These are phyloP conservation scores for Furcula furcula DNA, from an alignment of 2,888 invertebrate species.

Conservation along the genomic window DNA sequence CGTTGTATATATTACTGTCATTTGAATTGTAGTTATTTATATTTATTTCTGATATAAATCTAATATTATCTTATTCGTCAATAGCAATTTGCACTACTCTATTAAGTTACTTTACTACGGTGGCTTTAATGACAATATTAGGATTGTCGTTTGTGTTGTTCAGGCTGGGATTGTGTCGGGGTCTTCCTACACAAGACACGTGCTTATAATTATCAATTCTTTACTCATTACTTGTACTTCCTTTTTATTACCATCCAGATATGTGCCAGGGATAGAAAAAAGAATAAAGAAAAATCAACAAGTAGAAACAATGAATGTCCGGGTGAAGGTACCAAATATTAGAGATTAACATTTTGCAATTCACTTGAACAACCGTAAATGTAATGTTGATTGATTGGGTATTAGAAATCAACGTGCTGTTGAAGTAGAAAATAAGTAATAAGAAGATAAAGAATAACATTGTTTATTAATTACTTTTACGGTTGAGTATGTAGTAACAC, in stretches of 20 bases:
- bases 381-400: no score
- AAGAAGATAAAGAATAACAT: background rate
- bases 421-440: background rate
- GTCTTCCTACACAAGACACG: slow-evolving; percentile 77
- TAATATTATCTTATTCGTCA: slow-evolving; percentile 16
- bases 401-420: no score
- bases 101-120: slow-evolving; percentile 49
- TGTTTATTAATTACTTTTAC: background rate
- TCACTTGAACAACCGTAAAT: background rate
- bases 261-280: slow-evolving; percentile 74
- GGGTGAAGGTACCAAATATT: slow-evolving; percentile 20
- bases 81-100: slow-evolving; percentile 54
- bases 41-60: slow-evolving; percentile 32
- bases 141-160: slow-evolving; percentile 45
- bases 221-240: slow-evolving; percentile 81
- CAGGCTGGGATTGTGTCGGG: slow-evolving; percentile 66
- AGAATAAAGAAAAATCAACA: slow-evolving; percentile 67
- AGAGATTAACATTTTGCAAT: background rate
- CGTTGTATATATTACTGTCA: slow-evolving; percentile 56
- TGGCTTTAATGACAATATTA: slow-evolving; percentile 66
- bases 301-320: slow-evolving; percentile 49
- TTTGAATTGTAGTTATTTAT: slow-evolving; percentile 29
- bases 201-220: slow-evolving; percentile 74
- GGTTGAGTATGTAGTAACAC: background rate
- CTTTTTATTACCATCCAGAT: slow-evolving; percentile 66